A percentile compares a stretch with the other conserved stretches of the same genome.
phyloP scores from a whole-genome alignment of 2,113 vertebrate species.

The Okapia johnstoni region DNA sequence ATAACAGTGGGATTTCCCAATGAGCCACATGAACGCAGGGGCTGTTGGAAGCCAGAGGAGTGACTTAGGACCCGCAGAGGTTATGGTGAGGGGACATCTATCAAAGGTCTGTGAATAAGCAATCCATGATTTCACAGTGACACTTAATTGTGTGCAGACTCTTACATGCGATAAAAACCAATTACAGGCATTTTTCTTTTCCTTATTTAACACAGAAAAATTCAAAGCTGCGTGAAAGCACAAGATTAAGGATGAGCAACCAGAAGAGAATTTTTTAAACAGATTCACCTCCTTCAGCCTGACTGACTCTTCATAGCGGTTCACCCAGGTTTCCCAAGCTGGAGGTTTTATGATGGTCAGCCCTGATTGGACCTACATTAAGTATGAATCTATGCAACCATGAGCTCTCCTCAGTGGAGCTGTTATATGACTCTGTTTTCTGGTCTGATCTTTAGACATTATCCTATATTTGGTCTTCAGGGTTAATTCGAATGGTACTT shows the following conservation, averaged over 20 bases:
- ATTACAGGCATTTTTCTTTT: not conserved
- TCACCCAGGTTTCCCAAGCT: not conserved
- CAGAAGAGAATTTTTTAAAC: not conserved
- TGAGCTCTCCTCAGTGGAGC: not conserved
- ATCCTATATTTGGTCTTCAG: not conserved
- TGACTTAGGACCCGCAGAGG: conserved; percentile 22
- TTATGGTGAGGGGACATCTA: not conserved
- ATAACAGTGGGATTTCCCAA: conserved; percentile 65
- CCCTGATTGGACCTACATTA: not conserved
- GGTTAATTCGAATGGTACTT: not conserved
- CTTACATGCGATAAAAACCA: not conserved
- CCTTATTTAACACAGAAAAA: not conserved
- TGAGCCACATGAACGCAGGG: conserved; percentile 49
- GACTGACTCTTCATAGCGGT: not conserved
- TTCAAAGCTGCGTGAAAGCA: not conserved
- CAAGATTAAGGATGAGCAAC: not conserved
- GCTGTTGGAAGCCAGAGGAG: conserved; percentile 21
- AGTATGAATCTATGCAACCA: not conserved
- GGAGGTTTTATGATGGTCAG: not conserved
- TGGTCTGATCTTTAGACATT: not conserved
- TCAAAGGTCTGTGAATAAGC: not conserved
- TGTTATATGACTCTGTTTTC: not conserved
- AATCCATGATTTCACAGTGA: not conserved
- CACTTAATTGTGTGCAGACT: not conserved
- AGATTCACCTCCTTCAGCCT: not conserved